Conservation (phyloP, 2,113 vertebrate species). For the Microcebus murinus region DNA sequence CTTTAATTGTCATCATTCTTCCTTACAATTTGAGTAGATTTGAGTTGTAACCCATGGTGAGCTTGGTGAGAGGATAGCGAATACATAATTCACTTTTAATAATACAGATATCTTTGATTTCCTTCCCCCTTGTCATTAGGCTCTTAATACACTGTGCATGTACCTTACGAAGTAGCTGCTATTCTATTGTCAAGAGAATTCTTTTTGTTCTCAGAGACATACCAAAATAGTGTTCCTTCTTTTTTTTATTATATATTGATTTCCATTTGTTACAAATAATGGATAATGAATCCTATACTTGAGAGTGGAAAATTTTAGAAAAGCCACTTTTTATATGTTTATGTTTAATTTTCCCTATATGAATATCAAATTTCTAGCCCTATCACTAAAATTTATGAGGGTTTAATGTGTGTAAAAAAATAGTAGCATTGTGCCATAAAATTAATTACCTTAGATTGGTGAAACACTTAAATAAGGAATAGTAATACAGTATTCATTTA, state of each 20-base stretch:
- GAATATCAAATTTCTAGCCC: background rate
- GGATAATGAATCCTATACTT: background rate
- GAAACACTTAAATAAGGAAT: background rate
- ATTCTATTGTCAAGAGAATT: slow-evolving; percentile 26
- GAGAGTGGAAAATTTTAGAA: background rate
- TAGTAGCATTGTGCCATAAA: background rate
- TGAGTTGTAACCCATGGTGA: slow-evolving; percentile 21
- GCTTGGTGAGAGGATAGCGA: background rate
- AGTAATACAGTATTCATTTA: background rate
- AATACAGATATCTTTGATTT: slow-evolving; percentile 27
- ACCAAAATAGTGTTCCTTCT: background rate
- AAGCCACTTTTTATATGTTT: background rate
- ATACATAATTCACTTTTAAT: slow-evolving; percentile 53
- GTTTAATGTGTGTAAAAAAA: background rate
- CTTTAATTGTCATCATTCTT: slow-evolving; percentile 34
- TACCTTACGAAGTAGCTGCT: background rate
- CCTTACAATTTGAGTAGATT: background rate
- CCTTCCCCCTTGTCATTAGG: background rate
- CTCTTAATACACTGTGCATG: slow-evolving; percentile 20
- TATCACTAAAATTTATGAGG: background rate
- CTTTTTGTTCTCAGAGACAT: background rate
- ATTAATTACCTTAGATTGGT: background rate
- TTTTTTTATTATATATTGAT: background rate
- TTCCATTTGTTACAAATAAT: slow-evolving; percentile 13
- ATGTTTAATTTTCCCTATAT: background rate